A percentile compares a stretch with the other conserved stretches of the same genome.
Conservation (phyloP, 2,113 vertebrate genomes). For the Saguinus midas region DNA sequence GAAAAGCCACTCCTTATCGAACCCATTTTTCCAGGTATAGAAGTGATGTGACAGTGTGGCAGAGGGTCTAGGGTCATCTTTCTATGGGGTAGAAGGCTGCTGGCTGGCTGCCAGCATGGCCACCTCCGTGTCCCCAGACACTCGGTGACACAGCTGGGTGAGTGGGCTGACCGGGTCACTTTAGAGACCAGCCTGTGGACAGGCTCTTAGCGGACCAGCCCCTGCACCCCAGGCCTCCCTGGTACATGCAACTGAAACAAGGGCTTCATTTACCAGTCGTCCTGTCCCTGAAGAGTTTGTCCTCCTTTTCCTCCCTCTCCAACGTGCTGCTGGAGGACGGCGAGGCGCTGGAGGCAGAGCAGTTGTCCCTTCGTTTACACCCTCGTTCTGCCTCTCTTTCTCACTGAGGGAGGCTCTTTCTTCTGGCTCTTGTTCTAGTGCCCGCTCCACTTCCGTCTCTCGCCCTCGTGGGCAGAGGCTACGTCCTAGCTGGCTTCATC, state of each 20-base stretch:
- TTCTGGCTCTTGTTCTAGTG: slow-evolving; percentile 87
- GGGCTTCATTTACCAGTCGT: slow-evolving; percentile 87
- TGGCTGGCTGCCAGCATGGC: background rate
- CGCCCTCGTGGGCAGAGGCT: slow-evolving; percentile 72
- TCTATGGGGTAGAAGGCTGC: background rate
- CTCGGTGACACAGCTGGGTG: background rate
- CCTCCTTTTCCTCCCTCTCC: slow-evolving; percentile 96
- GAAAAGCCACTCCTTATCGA: background rate
- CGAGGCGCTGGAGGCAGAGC: slow-evolving; percentile 98
- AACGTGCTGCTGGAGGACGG: slow-evolving; percentile 97
- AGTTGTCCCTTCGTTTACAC: slow-evolving; percentile 99
- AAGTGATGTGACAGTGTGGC: background rate
- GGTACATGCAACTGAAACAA: slow-evolving; percentile 16
- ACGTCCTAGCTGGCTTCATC: slow-evolving; percentile 77
- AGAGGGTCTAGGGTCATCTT: background rate
- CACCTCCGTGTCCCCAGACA: background rate
- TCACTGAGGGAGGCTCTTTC: slow-evolving; percentile 92
- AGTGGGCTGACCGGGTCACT: background rate
- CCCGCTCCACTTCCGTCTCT: slow-evolving; percentile 85
- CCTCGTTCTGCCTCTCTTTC: slow-evolving; percentile 97
- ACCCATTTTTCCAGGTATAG: background rate
- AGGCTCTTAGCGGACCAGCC: background rate
- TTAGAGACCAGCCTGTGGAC: background rate
- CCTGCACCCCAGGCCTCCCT: accelerated
- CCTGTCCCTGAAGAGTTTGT: slow-evolving; percentile 89